These are phyloP conservation scores for Chymomyza procnemis DNA, from an alignment of 2,888 invertebrate species.

Conservation along the genomic window DNA sequence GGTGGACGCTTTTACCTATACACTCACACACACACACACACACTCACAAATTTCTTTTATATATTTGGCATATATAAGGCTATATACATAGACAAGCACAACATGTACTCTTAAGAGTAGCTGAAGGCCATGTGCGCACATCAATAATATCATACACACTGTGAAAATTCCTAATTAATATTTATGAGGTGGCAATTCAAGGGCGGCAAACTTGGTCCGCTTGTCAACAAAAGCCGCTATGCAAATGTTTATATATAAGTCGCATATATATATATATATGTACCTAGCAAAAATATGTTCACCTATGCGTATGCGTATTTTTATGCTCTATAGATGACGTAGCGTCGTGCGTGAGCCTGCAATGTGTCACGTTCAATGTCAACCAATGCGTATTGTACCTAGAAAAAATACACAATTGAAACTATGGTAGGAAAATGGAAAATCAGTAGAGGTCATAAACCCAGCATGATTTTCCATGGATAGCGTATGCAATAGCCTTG, in stretches of 20 bases:
- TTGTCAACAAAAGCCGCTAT: neutral
- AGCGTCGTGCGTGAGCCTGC: neutral
- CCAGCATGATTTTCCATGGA: neutral
- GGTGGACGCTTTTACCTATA: constrained; percentile 9
- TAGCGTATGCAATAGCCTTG: constrained; percentile 17
- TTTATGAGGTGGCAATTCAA: constrained; percentile 42
- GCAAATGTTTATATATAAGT: neutral
- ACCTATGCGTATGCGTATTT: neutral
- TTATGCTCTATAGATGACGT: neutral
- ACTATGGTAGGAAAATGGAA: neutral
- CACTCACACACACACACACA: constrained; percentile 9
- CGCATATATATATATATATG: neutral
- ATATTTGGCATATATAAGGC: constrained; percentile 26
- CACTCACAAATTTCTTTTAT: constrained; percentile 10
- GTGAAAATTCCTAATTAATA: constrained; percentile 46
- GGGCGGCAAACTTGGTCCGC: neutral
- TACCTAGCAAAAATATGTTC: neutral
- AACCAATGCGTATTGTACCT: neutral
- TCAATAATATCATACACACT: neutral
- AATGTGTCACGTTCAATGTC: neutral
- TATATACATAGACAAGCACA: constrained; percentile 11
- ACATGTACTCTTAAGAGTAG: constrained; percentile 27
- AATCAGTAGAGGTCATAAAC: neutral
- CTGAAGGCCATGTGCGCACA: constrained; percentile 45
- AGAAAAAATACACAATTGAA: neutral